These are phyloP conservation scores for Drosophila mayri DNA, from an alignment of 1,140 invertebrate species.

Conservation along the genomic window DNA sequence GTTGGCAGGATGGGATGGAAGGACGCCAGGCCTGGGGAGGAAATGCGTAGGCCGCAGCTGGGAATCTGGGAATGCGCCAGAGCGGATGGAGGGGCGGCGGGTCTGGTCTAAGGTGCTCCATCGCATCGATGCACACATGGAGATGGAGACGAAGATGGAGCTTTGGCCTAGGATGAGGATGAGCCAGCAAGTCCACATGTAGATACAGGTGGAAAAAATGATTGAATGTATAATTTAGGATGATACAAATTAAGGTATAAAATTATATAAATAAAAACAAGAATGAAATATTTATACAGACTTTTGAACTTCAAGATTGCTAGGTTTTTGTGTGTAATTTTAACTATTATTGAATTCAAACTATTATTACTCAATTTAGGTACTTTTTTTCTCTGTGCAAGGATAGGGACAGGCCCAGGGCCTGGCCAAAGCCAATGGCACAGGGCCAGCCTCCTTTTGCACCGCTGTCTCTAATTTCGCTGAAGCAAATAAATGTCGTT, in stretches of 20 bases:
- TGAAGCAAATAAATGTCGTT: conserved; percentile 82
- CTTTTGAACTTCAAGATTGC: too few relatives aligned
- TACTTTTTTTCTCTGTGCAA: not conserved
- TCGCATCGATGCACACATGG: conserved; percentile 13
- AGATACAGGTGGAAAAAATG: conserved; percentile 6
- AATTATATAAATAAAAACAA: too few relatives aligned
- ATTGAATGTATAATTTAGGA: not conserved
- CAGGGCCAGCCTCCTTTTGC: conserved; percentile 25
- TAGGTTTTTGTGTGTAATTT: too few relatives aligned
- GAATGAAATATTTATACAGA: too few relatives aligned
- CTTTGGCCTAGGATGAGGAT: conserved; percentile 8
- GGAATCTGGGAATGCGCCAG: conserved; percentile 39
- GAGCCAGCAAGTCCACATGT: conserved; percentile 33
- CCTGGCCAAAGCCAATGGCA: conserved; percentile 14
- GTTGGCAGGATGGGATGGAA: conserved; percentile 15
- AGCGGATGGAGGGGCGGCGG: conserved; percentile 7
- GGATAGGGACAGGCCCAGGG: conserved; percentile 9
- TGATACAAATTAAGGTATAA: not conserved
- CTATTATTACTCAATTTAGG: too few relatives aligned
- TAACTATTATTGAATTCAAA: too few relatives aligned
- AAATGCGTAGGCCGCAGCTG: conserved; percentile 69
- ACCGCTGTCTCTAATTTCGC: conserved; percentile 72
- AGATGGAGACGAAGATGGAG: conserved; percentile 45
- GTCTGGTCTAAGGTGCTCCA: conserved; percentile 1
- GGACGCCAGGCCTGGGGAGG: not conserved